Conservation (phyloP, 2,113 vertebrate species). For the Rhadina sibilatrix region DNA sequence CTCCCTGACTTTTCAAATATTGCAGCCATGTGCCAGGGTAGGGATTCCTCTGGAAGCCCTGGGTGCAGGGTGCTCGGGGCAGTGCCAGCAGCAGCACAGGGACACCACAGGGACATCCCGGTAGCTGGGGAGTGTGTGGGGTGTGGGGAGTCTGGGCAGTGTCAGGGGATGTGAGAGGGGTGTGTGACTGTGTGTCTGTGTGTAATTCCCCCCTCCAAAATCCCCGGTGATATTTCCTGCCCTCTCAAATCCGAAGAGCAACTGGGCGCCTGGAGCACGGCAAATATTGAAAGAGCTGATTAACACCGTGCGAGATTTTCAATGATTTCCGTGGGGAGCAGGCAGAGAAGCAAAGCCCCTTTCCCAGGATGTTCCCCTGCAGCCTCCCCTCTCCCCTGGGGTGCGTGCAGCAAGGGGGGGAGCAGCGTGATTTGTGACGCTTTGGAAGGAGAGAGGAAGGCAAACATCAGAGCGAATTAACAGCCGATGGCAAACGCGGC, state of each 20-base stretch:
- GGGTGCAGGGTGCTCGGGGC: background rate
- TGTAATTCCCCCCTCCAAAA: background rate
- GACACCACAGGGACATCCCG: accelerated
- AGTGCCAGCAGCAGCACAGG: background rate
- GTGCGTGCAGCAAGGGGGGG: background rate
- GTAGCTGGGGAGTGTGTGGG: accelerated
- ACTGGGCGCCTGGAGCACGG: background rate
- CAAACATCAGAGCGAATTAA: slow-evolving; percentile 23
- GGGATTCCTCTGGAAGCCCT: background rate
- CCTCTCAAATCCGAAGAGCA: background rate
- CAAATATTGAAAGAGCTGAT: background rate
- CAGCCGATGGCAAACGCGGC: background rate
- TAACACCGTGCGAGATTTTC: background rate
- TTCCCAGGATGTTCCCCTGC: background rate
- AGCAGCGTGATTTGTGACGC: background rate
- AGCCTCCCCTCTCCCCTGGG: background rate
- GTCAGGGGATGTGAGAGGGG: background rate
- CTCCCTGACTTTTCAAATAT: background rate
- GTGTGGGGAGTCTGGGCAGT: no score
- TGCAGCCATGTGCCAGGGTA: background rate
- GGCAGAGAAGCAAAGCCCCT: background rate
- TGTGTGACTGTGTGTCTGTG: background rate
- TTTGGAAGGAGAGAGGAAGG: background rate
- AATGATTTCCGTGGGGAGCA: background rate
- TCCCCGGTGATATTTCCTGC: background rate